Evolutionary conservation across 2,113 vertebrate genomes (phyloP), one percentile per base, ranked within the genome.

Genomic region (Ceuthmochares aereus): DNA sequence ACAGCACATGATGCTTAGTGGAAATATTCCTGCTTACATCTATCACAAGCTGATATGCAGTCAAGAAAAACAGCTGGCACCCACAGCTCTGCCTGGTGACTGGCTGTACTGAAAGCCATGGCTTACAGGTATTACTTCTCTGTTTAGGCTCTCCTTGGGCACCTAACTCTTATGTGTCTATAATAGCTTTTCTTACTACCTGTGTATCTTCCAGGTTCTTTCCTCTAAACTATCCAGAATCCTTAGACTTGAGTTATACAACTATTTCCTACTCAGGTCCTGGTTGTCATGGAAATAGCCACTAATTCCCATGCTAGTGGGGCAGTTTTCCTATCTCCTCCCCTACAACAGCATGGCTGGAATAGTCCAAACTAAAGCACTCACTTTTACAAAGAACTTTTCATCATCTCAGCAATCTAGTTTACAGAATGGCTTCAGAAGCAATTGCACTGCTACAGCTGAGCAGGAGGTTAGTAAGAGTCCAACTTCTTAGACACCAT

Each of bases 171-270:
- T 40, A 36, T 1, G 2, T 4, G n/a, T 58, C 55, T 62, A 3
- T 7, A 66, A 62, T 1, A 12, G 14, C 43, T 52, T 76, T 69
- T 80, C 60, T 32, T 8, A 68, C 34, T 11, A 73, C 22, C 10
- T 0, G 0, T 77, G 7, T 43, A 68, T 73, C 29, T 47, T 73
- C 30, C 40, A 60, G 14, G 5, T 56, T 78, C 23, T 56, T 43
- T 26, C 40, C 43, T 80, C 36, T 37, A 25, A 84, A 66, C 3
- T n/a, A 7, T 29, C 27, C 22, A 55, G 17, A 68, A 18, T 45
- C 11, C 7, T 54, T 27, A 25, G 7, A 51, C 37, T 79, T 91
- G 29, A 64, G 7, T 69, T 15, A 47, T 14, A 34, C 4, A 37
- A 52, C 14, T 56, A 20, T 63, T 63, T 51, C 84, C 67, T 74